phyloP scores from a whole-genome alignment of 1,140 invertebrate species.

The Drosophila hydei region DNA sequence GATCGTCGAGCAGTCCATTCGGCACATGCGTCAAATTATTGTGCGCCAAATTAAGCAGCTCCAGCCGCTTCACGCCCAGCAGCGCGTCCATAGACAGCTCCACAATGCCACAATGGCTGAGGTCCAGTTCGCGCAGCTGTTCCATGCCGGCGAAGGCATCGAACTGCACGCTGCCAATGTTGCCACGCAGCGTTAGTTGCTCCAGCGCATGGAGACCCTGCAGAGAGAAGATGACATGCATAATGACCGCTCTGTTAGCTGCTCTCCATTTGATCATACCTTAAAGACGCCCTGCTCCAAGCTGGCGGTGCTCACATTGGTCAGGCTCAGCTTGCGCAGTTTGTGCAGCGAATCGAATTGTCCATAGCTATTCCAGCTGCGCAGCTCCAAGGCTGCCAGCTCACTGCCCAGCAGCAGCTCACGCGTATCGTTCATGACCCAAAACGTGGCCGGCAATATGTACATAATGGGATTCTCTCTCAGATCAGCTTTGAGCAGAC shows the following conservation, averaged over 20 bases:
- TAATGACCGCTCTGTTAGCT: background rate
- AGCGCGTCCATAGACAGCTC: constrained; percentile 89
- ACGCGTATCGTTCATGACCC: constrained; percentile 88
- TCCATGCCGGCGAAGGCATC: constrained; percentile 88
- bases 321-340: constrained; percentile 85
- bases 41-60: constrained; percentile 87
- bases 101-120: constrained; percentile 87
- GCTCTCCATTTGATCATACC: constrained; percentile 14
- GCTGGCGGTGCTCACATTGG: constrained; percentile 85
- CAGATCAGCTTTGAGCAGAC: constrained; percentile 86
- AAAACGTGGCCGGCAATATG: constrained; percentile 89
- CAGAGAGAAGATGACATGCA: background rate
- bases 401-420: constrained; percentile 86
- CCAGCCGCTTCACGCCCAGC: constrained; percentile 86
- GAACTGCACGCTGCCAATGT: constrained; percentile 86
- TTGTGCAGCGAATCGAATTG: constrained; percentile 87
- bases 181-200: constrained; percentile 84
- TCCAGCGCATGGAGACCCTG: constrained; percentile 78
- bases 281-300: constrained; percentile 87
- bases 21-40: constrained; percentile 87
- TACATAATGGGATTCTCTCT: constrained; percentile 87
- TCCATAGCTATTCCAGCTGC: constrained; percentile 84
- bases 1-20: constrained; percentile 87
- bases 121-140: constrained; percentile 86
- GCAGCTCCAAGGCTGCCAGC: constrained; percentile 85